Conservation (phyloP, 2,797 vertebrate species). For the Limosa lapponica region DNA sequence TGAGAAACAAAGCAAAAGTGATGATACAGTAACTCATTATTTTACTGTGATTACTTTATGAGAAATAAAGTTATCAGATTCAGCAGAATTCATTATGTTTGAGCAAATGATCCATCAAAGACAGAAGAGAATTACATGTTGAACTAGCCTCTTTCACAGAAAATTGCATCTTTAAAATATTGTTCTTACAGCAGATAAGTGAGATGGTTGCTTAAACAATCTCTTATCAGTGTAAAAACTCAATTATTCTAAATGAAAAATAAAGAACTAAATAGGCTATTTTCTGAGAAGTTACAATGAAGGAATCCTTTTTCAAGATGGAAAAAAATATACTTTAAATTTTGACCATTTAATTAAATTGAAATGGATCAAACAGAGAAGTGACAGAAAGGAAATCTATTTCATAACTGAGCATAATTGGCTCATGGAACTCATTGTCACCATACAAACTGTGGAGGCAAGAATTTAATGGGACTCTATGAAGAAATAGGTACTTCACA, state of each 20-base stretch:
- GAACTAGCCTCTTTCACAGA: constrained; percentile 1
- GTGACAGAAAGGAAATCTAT: background rate
- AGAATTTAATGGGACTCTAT: background rate
- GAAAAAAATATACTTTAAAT: constrained; percentile 2
- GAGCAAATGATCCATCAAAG: constrained; percentile 38
- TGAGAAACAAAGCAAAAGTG: constrained; percentile 29
- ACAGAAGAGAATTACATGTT: constrained; percentile 13
- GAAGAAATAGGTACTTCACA: background rate
- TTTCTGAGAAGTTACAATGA: background rate
- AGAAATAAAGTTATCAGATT: constrained; percentile 39
- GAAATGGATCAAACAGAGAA: background rate
- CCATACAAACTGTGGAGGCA: background rate
- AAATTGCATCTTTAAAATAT: constrained; percentile 18
- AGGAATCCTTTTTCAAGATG: background rate
- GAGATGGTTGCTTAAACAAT: background rate
- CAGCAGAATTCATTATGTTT: constrained; percentile 27
- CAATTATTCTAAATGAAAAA: background rate
- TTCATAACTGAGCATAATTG: background rate
- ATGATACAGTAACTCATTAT: constrained; percentile 1
- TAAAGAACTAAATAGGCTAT: background rate
- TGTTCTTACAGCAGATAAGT: constrained; percentile 1
- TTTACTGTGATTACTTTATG: background rate
- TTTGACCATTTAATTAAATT: background rate
- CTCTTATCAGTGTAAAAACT: background rate
- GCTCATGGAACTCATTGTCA: background rate